A percentile compares a stretch with the other conserved stretches of the same genome.
These are phyloP conservation scores for Platygyra sinensis DNA, from an alignment of 64 coral and sea anemone species.

Conservation along the genomic window DNA sequence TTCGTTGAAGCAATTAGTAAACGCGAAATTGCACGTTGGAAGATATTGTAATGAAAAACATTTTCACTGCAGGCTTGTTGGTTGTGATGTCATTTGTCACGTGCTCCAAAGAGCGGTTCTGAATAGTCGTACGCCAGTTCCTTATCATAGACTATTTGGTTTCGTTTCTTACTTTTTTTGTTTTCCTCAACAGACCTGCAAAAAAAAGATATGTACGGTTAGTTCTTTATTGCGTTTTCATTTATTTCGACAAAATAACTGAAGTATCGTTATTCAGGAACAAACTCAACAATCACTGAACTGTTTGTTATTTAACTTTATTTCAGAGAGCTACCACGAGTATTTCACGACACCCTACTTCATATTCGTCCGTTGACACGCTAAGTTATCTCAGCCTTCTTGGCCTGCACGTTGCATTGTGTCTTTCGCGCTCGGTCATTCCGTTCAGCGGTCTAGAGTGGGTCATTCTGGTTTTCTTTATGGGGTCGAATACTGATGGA, in stretches of 20 bases:
- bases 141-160: too few species aligned
- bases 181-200: background rate
- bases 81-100: too few species aligned
- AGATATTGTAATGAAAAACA: too few species aligned
- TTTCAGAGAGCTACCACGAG: slow-evolving; percentile 12
- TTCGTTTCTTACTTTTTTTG: background rate
- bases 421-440: background rate
- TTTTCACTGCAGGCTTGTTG: too few species aligned
- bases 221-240: background rate
- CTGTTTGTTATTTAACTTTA: too few species aligned
- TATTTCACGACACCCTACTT: slow-evolving; percentile 45
- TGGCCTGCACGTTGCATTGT: slow-evolving; percentile 2
- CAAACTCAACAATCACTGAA: too few species aligned
- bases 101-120: too few species aligned
- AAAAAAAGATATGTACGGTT: background rate
- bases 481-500: slow-evolving; percentile 6
- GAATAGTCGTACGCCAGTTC: too few species aligned
- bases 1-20: too few species aligned
- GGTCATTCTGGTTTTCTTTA: slow-evolving; percentile 10
- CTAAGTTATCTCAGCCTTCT: slow-evolving; percentile 23
- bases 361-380: slow-evolving; percentile 14
- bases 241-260: too few species aligned
- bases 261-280: too few species aligned
- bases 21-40: too few species aligned
- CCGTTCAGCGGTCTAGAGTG: background rate